phyloP scores from a whole-genome alignment of 1,140 invertebrate genomes.

The Lethrus apterus region DNA sequence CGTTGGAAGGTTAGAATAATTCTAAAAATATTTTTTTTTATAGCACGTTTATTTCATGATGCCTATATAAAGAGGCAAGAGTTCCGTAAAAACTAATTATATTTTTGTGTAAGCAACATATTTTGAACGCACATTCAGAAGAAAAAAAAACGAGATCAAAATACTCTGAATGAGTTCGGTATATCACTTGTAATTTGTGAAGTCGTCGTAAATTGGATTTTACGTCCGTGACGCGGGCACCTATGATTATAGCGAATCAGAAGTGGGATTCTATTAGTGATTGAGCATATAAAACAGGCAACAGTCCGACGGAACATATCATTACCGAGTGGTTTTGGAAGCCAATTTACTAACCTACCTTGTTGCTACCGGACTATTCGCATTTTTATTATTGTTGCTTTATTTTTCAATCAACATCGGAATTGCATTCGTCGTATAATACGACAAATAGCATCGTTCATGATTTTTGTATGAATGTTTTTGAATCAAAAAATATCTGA shows the following conservation, averaged over 20 bases:
- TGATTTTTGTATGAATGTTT: no score
- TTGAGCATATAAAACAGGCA: constrained; percentile 11
- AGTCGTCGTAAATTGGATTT: constrained; percentile 15
- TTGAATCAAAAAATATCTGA: no score
- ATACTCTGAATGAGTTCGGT: constrained; percentile 14
- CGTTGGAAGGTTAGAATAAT: no score
- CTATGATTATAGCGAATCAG: constrained; percentile 23
- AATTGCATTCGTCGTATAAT: no score
- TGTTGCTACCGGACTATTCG: constrained; percentile 25
- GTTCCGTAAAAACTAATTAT: no score
- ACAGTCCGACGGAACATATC: constrained; percentile 19
- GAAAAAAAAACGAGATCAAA: no score
- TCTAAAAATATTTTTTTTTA: no score
- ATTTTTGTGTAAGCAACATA: no score
- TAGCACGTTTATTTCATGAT: no score
- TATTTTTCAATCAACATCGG: constrained; percentile 11
- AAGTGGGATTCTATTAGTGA: constrained; percentile 23
- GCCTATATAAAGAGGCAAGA: no score
- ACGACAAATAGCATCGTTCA: no score
- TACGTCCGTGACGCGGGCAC: constrained; percentile 20
- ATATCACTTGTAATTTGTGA: constrained; percentile 16
- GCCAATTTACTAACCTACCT: constrained; percentile 27
- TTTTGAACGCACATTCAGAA: no score
- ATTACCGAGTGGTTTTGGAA: constrained; percentile 27
- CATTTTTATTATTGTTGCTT: constrained; percentile 8